These are phyloP conservation scores for Leptodactylus fuscus DNA, from an alignment of 2,113 vertebrate species.

Conservation along the genomic window DNA sequence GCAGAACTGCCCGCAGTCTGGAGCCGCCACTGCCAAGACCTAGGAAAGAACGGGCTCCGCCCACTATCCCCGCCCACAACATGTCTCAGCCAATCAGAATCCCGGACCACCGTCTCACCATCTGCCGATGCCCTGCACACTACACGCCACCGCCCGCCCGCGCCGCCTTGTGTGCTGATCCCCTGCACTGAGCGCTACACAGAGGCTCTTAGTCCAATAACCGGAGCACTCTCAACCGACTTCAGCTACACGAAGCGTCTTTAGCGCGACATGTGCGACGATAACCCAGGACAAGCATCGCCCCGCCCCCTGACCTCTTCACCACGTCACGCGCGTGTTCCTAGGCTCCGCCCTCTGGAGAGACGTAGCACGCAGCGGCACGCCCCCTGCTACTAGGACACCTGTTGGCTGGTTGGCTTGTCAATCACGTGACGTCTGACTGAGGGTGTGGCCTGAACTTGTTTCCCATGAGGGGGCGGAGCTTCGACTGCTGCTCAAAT, in stretches of 20 bases:
- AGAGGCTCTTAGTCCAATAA: not conserved
- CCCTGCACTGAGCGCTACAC: not conserved
- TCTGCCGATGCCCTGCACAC: constrained; percentile 17
- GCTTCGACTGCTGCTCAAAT: too few relatives aligned
- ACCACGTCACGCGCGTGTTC: not conserved
- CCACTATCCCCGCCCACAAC: constrained; percentile 6
- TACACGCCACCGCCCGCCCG: not conserved
- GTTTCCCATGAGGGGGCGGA: too few relatives aligned
- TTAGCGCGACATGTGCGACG: not conserved
- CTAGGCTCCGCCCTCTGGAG: not conserved
- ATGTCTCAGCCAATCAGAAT: constrained; percentile 6
- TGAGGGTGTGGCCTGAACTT: too few relatives aligned
- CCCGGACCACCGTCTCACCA: constrained; percentile 7
- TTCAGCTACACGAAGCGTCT: not conserved
- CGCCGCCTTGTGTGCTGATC: not conserved
- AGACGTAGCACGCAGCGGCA: not conserved
- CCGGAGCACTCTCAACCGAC: not conserved
- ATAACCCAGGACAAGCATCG: not conserved
- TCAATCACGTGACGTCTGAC: not conserved
- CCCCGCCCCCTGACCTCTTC: not conserved
- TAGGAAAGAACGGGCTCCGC: not conserved
- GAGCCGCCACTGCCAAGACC: too few relatives aligned
- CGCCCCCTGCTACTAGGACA: not conserved
- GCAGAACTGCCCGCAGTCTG: not conserved
- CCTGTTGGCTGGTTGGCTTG: not conserved